Evolutionary conservation across 2,888 invertebrate genomes (phyloP), one percentile per base, ranked within the genome.

Genomic region (Calameuta pallipes): DNA sequence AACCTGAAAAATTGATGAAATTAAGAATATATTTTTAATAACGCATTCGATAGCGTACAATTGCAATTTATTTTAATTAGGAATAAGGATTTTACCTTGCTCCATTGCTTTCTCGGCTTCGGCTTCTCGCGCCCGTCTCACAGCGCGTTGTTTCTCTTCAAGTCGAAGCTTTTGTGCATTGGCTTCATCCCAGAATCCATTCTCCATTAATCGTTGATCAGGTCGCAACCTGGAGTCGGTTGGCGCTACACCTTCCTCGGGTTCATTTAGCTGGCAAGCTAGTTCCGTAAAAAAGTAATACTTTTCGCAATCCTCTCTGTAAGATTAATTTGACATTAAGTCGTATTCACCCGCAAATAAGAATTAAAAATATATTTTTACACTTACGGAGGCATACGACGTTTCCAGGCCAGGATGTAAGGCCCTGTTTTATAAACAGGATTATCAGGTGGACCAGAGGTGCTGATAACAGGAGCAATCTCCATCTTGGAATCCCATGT

Each of bases 201-300:
- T 94, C 92, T 99, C 99, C 99, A 99, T 99, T 85, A 98, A 94
- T 76, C 99, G 94, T 93, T 99, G 99, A 94, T 99, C 99, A 79
- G 99, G 99, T 78, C 99, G 94, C 76, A 94, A 92, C 56, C 99
- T 94, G 76, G 97, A 96, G 93, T 99, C 99, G 0, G 99, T 98
- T 13, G 99, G 99, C 76, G 98, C 98, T 37, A 99, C 95, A 81
- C 95, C 96, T 9, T 95, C 95, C 92, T 99, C 99, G 74, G 94
- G 94, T 93, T 99, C 99, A 92, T 99, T 99, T 86, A 99, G 93
- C 92, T 99, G 98, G 90, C 98, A 96, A 77, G 99, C 98, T 87
- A 99, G 93, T 90, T 96, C 93, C 74, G 99, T 99, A 93, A 99
- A 99, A 93, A 97, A 96, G 93, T 99, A 99, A 94, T 96, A 97